These are phyloP conservation scores for Gortyna flavago DNA, from an alignment of 2,888 invertebrate genomes.

Conservation along the genomic window DNA sequence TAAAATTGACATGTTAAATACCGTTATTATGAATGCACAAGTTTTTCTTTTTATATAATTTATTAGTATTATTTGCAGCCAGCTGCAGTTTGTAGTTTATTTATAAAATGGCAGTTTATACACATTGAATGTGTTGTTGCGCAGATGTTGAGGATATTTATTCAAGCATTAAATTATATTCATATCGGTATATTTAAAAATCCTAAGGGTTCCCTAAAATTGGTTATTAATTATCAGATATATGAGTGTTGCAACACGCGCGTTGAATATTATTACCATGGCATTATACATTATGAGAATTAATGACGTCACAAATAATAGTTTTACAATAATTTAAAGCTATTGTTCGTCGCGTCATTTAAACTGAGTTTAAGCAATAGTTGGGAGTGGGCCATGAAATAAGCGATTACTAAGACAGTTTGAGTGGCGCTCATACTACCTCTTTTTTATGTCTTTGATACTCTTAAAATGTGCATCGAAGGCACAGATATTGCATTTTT, in stretches of 20 bases:
- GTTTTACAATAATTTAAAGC: conserved; percentile 31
- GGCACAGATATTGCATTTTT: conserved; percentile 42
- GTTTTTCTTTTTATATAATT: conserved; percentile 38
- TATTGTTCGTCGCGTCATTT: conserved; percentile 42
- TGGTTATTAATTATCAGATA: conserved; percentile 57
- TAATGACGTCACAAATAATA: conserved; percentile 18
- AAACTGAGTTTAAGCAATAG: conserved; percentile 41
- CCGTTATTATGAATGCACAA: conserved; percentile 57
- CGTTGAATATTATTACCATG: conserved; percentile 54
- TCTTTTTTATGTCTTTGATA: background rate
- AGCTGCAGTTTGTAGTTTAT: conserved; percentile 54
- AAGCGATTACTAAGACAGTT: conserved; percentile 40
- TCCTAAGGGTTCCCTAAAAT: conserved; percentile 46
- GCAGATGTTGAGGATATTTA: conserved; percentile 40
- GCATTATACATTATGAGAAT: conserved; percentile 37
- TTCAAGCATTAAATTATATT: conserved; percentile 47
- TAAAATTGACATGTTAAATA: conserved; percentile 57
- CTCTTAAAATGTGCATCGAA: background rate
- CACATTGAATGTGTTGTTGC: conserved; percentile 60
- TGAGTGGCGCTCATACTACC: conserved; percentile 1
- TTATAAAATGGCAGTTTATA: conserved; percentile 32
- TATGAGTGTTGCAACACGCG: conserved; percentile 45
- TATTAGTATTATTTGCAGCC: conserved; percentile 54
- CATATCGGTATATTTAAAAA: conserved; percentile 61
- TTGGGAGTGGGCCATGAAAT: conserved; percentile 51